Conservation (phyloP, 1,140 invertebrate species). For the Pseudomyrmex pallidus region DNA sequence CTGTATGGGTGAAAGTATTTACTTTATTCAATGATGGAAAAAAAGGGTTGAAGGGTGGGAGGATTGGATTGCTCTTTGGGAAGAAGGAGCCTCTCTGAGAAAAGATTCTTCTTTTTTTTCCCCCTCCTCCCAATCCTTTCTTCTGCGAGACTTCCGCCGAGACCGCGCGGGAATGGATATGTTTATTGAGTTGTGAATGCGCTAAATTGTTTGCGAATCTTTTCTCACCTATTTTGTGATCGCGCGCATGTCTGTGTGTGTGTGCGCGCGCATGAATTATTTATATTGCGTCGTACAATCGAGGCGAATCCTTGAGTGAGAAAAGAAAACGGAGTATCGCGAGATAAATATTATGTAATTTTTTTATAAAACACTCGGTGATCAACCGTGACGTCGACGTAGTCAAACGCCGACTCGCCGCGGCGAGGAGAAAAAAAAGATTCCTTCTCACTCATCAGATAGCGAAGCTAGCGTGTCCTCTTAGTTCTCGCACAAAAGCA, state of each 20-base stretch:
- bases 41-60: constrained; percentile 60
- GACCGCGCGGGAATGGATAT: constrained; percentile 29
- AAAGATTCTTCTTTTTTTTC: constrained; percentile 20
- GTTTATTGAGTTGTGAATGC: constrained; percentile 40
- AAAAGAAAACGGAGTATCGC: not conserved
- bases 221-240: not conserved
- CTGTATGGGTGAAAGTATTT: constrained; percentile 60
- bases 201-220: constrained; percentile 11
- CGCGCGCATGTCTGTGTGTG: not conserved
- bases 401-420: no score
- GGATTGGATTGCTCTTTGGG: constrained; percentile 60
- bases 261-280: not conserved
- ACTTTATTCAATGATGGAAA: constrained; percentile 62
- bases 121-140: constrained; percentile 24
- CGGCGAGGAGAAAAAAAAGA: constrained; percentile 65
- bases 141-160: constrained; percentile 39
- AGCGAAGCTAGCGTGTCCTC: constrained; percentile 70
- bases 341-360: not conserved
- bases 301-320: no score
- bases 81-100: constrained; percentile 49
- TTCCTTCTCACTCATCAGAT: constrained; percentile 75
- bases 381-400: no score
- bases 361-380: not conserved
- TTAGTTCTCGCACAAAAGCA: constrained; percentile 69
- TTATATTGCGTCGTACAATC: constrained; percentile 7